A percentile compares a stretch with the other conserved stretches of the same genome.
phyloP scores from a whole-genome alignment of 1,140 invertebrate genomes.

The Thereuonema tuberculata region DNA sequence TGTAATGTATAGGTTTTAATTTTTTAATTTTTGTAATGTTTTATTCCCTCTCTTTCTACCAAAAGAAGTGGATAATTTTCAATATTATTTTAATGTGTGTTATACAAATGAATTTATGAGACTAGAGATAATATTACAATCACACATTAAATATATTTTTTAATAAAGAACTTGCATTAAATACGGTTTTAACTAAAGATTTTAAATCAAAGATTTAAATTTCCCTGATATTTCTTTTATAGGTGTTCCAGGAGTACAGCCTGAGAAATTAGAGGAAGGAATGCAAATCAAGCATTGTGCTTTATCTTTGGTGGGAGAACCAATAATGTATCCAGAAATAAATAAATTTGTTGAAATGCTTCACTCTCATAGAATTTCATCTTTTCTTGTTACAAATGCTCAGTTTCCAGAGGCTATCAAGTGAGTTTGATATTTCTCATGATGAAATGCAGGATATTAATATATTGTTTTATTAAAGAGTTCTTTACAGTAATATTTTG shows the following conservation, averaged over 20 bases:
- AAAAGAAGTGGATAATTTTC: too few relatives aligned
- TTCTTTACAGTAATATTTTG: not conserved
- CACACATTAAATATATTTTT: too few relatives aligned
- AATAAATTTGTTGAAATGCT: slow-evolving; percentile 41
- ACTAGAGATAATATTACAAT: too few relatives aligned
- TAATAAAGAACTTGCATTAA: too few relatives aligned
- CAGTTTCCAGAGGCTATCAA: slow-evolving; percentile 48
- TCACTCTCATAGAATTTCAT: slow-evolving; percentile 40
- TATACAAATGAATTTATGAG: too few relatives aligned
- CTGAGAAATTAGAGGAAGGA: slow-evolving; percentile 40
- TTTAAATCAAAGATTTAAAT: too few relatives aligned
- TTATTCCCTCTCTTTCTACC: not conserved
- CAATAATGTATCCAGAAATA: slow-evolving; percentile 53
- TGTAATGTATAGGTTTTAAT: too few relatives aligned
- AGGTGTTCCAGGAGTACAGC: slow-evolving; percentile 46
- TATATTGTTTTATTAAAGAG: not conserved
- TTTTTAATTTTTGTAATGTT: not conserved
- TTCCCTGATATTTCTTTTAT: slow-evolving; percentile 7
- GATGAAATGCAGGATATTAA: too few relatives aligned
- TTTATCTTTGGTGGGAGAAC: slow-evolving; percentile 49
- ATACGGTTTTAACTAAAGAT: too few relatives aligned
- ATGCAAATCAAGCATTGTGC: slow-evolving; percentile 41
- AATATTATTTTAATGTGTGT: too few relatives aligned
- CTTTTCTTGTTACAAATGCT: slow-evolving; percentile 49
- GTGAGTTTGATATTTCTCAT: slow-evolving; percentile 23